A percentile compares a stretch with the other conserved stretches of the same genome.
These are phyloP conservation scores for Trialeurodes vaporariorum DNA, from an alignment of 1,140 invertebrate genomes.

Conservation along the genomic window DNA sequence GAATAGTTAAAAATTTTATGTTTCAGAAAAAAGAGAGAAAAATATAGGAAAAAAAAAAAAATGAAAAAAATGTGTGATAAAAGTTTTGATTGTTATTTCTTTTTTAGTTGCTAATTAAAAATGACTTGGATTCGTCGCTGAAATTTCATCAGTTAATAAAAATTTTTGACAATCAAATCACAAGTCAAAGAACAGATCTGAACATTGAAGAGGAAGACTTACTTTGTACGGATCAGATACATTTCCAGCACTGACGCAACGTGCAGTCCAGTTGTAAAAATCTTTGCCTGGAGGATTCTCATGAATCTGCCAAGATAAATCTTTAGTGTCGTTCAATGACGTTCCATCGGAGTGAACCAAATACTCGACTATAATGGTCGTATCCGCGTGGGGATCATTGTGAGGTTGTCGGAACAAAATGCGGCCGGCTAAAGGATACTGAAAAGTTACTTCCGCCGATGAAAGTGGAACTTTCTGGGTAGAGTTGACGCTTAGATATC, in stretches of 20 bases:
- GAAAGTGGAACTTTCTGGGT: constrained; percentile 55
- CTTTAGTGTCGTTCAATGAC: constrained; percentile 58
- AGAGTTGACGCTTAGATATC: constrained; percentile 42
- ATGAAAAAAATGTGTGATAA: too few relatives aligned
- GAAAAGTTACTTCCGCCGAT: constrained; percentile 58
- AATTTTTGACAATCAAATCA: background rate
- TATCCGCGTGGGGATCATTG: constrained; percentile 68
- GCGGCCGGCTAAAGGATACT: constrained; percentile 33
- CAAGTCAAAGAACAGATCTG: background rate
- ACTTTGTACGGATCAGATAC: constrained; percentile 73
- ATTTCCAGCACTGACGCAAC: constrained; percentile 68
- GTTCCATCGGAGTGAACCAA: constrained; percentile 79
- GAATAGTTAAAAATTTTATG: too few relatives aligned
- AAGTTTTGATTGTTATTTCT: too few relatives aligned
- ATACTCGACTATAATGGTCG: constrained; percentile 48
- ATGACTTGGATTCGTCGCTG: constrained; percentile 12
- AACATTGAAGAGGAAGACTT: constrained; percentile 24
- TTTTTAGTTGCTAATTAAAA: too few relatives aligned
- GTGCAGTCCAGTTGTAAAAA: constrained; percentile 78
- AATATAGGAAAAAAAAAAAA: too few relatives aligned
- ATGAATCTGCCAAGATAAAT: constrained; percentile 48
- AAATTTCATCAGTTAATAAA: background rate
- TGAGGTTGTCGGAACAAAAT: constrained; percentile 72
- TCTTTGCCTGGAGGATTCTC: constrained; percentile 55
- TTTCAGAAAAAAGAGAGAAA: too few relatives aligned